A percentile compares a stretch with the other conserved stretches of the same genome.
Conservation (phyloP, 2,113 vertebrate genomes). For the Noturus placidus region DNA sequence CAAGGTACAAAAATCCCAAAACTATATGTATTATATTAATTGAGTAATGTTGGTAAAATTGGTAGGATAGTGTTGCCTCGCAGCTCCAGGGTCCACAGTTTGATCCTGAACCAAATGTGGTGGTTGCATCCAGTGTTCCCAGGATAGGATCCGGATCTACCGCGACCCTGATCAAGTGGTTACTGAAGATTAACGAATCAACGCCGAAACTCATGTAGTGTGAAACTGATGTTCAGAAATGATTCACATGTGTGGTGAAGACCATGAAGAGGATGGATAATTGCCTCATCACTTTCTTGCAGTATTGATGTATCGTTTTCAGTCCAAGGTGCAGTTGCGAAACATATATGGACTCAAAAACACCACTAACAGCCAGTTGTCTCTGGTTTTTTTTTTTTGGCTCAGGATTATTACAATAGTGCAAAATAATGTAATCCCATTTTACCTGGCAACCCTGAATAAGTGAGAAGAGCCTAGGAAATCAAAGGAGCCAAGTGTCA, state of each 20-base stretch:
- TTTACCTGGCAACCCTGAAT: not conserved
- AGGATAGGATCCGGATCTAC: not conserved
- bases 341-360: not conserved
- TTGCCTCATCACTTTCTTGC: not conserved
- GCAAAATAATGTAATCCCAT: too few relatives aligned
- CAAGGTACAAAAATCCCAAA: not conserved
- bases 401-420: not conserved
- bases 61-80: not conserved
- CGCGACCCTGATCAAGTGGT: not conserved
- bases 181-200: not conserved
- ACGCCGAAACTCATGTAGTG: not conserved
- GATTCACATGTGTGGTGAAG: constrained; percentile 6
- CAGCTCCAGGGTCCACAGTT: not conserved
- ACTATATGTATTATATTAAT: not conserved
- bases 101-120: not conserved
- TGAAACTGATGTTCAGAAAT: not conserved
- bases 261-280: not conserved
- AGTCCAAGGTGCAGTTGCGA: not conserved
- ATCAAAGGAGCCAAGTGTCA: not conserved
- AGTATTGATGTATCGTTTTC: not conserved
- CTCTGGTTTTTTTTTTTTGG: not conserved
- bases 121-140: not conserved
- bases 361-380: not conserved
- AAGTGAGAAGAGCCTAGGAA: not conserved
- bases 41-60: not conserved